Evolutionary conservation across 92 coral and sea anemone genomes (phyloP), one percentile per base, ranked within the genome.

Genomic region (Blastomussa wellsi): DNA sequence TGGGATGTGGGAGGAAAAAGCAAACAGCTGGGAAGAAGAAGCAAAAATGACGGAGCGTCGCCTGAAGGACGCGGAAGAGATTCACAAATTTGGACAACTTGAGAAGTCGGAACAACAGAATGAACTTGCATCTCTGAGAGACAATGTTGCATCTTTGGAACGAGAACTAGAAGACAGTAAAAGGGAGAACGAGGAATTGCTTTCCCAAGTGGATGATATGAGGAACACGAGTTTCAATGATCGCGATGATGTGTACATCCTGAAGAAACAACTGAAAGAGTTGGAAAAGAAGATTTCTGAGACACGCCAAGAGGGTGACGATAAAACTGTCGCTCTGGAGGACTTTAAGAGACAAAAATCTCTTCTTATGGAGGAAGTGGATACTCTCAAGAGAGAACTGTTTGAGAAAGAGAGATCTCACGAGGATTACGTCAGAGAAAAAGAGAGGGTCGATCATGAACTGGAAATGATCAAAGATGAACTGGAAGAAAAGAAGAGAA

Each of bases 1-100:
- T 73, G 91, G 86, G 33, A 89, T 79, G 84, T 87, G 90, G 80
- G 87, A 90, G 44, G 91, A 93, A 44, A 91, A 94, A 60, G 89
- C 93, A 73, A 78, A 75, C 12, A 72, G 73, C 13, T 88, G 91
- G 49, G 98, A 93, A 78, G 88, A 89, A 31, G 89, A 88, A 75
- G 77, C 89, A 19, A 79, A 74, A 64, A 84, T 62, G 32, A 77
- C 89, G 0, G 85, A 95, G 76, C 90, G 84, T 60, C 79, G 68
- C 20, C 78, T 57, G 35, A 77, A 78, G 6, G 83, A 81, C 20
- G 84, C 83, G 17, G 88, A 85, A 35, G 88, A 72, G 57, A 70
- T 77, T 47, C 68, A 84, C 32, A 77, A 20, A 53, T 62, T 80
- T 48, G 86, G 69, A 31, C 82, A 47, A 39, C 83, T 55, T 35